Base-by-base conservation (phyloP, 2,797 vertebrate genomes). In the Lithobates pipiens region DNA sequence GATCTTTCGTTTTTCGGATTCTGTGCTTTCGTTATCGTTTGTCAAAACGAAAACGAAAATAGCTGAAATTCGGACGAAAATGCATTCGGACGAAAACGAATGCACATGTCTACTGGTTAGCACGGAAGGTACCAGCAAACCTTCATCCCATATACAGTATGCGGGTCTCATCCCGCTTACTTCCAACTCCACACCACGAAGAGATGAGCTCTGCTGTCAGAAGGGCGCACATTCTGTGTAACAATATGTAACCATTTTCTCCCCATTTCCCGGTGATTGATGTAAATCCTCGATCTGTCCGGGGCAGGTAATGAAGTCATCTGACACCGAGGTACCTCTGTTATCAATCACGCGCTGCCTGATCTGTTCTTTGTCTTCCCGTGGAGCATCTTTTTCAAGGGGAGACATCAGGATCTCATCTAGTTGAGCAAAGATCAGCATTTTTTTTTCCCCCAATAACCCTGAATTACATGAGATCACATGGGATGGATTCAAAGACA, bases 381-480 rank as follows among this genome's bases (percentile, higher is more conserved):
- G 27, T 46, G 79, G 85, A 86, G 85, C 85, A 82, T 82, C 85
- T 76, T 86, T 36, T 86, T 82, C 74, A 82, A 82, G 85, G 80
- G 67, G 61, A 86, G 79, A 82, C 85, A 86, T 86, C 73, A 86
- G 85, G 85, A 82, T 86, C 84, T 86, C 79, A 86, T 86, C 85
- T 86, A 82, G 65, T 77, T 65, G 65, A 77, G 73, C 85, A 77
- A 82, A 86, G 85, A 86, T 86, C 85, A 86, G 85, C 74, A 86
- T 65, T 86, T 86, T 25, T 10, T 86, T 77, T 71, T 18, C 50
- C 15, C 39, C 79, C 79, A 86, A 82, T 86, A 86, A 86, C 79
- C 72, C 73, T 71, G 50, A 86, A 86, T 77, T 86, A 76, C 39
- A 77, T 77, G 75, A 86, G 68, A 82, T 82, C 84, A 82, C 75